Percentiles rank a stretch among this genome's conserved stretches.
Conservation (phyloP, 2,888 invertebrate genomes). For the Chrysotoxum bicinctum region DNA sequence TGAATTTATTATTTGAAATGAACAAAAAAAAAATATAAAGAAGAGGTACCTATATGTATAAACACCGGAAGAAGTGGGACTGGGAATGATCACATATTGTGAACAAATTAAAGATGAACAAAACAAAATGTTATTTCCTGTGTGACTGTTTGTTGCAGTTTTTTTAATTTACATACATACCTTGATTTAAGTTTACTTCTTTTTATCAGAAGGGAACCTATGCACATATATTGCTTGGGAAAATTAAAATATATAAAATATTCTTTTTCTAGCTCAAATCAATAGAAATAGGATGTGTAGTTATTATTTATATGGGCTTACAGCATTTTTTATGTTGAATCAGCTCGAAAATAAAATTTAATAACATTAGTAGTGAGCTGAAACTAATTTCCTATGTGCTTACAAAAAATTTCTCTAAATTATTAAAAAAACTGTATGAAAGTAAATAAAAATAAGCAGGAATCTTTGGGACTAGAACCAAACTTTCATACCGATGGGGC, state of each 20-base stretch:
- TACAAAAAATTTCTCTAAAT: background rate
- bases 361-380: too few species aligned
- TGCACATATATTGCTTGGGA: too few species aligned
- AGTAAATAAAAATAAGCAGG: too few species aligned
- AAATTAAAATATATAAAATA: too few species aligned
- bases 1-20: constrained; percentile 41
- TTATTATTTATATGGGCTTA: background rate
- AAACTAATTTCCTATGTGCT: background rate
- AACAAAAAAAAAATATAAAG: background rate
- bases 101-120: constrained; percentile 4
- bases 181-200: background rate
- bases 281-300: too few species aligned
- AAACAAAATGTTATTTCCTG: constrained; percentile 16
- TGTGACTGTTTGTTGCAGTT: constrained; percentile 2
- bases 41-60: background rate
- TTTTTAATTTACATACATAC: background rate
- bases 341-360: background rate
- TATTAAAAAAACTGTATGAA: too few species aligned
- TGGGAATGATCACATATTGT: background rate
- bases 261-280: too few species aligned
- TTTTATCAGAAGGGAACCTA: too few species aligned
- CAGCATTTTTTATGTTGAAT: background rate
- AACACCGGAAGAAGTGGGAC: constrained; percentile 30
- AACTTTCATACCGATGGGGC: too few species aligned
- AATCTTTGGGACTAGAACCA: too few species aligned